A percentile compares a stretch with the other conserved stretches of the same genome.
These are phyloP conservation scores for Drosophila ambigua DNA, from an alignment of 1,140 invertebrate species.

Conservation along the genomic window DNA sequence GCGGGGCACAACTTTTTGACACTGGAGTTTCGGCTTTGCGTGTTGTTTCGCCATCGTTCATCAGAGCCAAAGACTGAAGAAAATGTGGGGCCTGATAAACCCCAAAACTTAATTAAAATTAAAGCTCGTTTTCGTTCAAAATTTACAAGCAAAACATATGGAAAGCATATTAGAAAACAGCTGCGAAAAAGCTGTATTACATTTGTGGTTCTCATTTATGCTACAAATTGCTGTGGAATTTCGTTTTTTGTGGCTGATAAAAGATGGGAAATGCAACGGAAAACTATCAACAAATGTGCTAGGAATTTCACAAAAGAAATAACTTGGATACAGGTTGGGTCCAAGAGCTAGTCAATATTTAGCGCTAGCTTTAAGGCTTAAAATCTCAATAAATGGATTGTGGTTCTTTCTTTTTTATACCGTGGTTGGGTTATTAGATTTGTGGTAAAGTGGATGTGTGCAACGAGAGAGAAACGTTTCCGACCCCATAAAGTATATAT, in stretches of 20 bases:
- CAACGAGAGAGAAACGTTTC: too few relatives aligned
- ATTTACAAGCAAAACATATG: background rate
- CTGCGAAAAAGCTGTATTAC: conserved; percentile 36
- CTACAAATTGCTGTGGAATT: too few relatives aligned
- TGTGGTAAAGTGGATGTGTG: too few relatives aligned
- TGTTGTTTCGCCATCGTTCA: conserved; percentile 49
- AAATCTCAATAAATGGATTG: background rate
- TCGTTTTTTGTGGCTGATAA: too few relatives aligned
- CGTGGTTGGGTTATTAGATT: too few relatives aligned
- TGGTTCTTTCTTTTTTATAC: too few relatives aligned
- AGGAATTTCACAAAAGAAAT: background rate
- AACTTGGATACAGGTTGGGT: too few relatives aligned
- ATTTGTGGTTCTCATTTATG: conserved; percentile 5
- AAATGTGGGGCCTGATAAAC: conserved; percentile 20
- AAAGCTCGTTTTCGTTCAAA: conserved; percentile 32
- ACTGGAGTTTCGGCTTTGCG: conserved; percentile 56
- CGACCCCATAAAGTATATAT: too few relatives aligned
- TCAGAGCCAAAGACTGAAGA: conserved; percentile 54
- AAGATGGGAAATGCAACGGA: background rate
- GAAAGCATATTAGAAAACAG: conserved; percentile 3
- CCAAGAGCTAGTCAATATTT: too few relatives aligned
- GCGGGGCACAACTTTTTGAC: conserved; percentile 58
- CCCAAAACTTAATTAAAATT: conserved; percentile 71
- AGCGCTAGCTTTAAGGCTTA: too few relatives aligned
- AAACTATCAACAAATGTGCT: background rate